Conservation (phyloP, 2,888 invertebrate species). For the Marronus borbonicus region DNA sequence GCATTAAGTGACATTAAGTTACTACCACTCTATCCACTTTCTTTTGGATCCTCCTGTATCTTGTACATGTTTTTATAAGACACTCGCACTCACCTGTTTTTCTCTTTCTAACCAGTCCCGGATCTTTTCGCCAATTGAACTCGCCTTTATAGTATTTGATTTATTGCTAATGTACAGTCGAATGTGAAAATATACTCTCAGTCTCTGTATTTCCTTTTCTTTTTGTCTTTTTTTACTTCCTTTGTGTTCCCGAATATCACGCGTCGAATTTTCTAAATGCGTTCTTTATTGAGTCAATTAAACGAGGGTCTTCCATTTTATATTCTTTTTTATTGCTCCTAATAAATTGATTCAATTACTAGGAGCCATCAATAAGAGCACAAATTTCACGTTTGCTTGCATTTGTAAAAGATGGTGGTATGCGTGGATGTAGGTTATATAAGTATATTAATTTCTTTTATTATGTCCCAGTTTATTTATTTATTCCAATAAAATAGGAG, state of each 20-base stretch:
- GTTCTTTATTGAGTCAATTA: conserved; percentile 33
- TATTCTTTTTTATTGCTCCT: conserved; percentile 27
- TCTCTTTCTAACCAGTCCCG: conserved; percentile 6
- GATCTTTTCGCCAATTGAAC: conserved; percentile 8
- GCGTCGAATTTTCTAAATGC: conserved; percentile 15
- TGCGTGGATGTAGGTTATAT: too few species aligned
- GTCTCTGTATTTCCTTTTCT: too few species aligned
- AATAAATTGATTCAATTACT: conserved; percentile 33
- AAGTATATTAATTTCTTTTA: too few species aligned
- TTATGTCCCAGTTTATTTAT: too few species aligned
- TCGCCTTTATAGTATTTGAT: background rate
- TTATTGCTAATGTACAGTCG: background rate
- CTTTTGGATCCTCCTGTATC: too few species aligned
- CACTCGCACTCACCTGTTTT: conserved; percentile 24
- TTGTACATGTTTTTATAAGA: too few species aligned
- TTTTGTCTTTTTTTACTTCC: background rate
- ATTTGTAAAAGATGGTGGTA: too few species aligned
- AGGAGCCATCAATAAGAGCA: too few species aligned
- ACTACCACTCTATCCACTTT: too few species aligned
- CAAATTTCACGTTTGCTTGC: too few species aligned
- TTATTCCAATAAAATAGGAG: too few species aligned
- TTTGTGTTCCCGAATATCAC: background rate
- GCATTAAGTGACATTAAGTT: too few species aligned
- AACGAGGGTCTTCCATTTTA: conserved; percentile 12
- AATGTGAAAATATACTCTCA: background rate